Percentiles rank a stretch among this genome's conserved stretches.
Evolutionary conservation across 2,888 invertebrate species (phyloP).

Genomic region (Agrochola lychnidis): DNA sequence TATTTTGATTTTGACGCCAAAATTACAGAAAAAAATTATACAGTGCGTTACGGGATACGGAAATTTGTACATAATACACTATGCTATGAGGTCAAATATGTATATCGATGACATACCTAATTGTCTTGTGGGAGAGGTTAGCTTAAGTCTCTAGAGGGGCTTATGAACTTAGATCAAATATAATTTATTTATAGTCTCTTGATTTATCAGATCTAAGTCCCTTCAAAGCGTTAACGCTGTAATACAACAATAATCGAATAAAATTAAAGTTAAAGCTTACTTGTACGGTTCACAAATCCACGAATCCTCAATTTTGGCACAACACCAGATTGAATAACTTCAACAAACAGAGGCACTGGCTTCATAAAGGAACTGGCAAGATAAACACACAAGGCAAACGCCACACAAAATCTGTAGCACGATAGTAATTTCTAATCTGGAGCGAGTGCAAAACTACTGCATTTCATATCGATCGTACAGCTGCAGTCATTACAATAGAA

Average conservation of each 20-base stretch:
- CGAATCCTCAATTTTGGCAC: conserved; percentile 23
- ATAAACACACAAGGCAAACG: conserved; percentile 43
- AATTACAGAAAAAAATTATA: not conserved
- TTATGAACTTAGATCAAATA: not conserved
- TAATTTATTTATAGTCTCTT: not conserved
- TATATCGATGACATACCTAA: not conserved
- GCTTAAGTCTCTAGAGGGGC: not conserved
- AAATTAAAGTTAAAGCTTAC: conserved; percentile 24
- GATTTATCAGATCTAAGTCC: not conserved
- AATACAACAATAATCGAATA: not conserved
- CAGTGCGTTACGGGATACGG: not conserved
- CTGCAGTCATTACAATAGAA: conserved; percentile 71
- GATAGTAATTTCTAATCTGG: conserved; percentile 59
- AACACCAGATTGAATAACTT: conserved; percentile 27
- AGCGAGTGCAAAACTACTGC: conserved; percentile 55
- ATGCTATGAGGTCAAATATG: not conserved
- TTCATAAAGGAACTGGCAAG: conserved; percentile 37
- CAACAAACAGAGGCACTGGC: conserved; percentile 34
- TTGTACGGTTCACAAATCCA: conserved; percentile 24
- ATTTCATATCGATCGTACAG: conserved; percentile 72
- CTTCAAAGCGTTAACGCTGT: not conserved
- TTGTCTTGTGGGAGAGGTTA: not conserved
- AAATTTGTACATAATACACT: not conserved
- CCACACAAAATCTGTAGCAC: conserved; percentile 42
- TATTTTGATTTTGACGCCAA: too few relatives aligned